Evolutionary conservation across 2,888 invertebrate genomes (phyloP), one percentile per base, ranked within the genome.

Genomic region (Odontocolon sp.): DNA sequence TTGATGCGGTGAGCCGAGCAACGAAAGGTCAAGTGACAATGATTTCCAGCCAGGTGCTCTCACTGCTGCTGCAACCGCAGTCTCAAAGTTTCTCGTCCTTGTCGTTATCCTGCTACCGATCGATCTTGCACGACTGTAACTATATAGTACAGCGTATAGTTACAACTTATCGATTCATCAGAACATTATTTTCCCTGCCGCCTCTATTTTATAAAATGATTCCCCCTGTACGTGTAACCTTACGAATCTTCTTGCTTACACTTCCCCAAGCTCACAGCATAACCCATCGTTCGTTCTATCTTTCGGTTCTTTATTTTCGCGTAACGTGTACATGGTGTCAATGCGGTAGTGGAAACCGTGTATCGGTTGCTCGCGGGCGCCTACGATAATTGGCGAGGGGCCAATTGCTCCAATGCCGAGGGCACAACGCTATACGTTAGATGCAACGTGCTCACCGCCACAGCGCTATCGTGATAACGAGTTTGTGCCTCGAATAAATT

Each of bases 371-470:
- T 64, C 63, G 50, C 52, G 57, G 69, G 33, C 59, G 71, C 40
- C 71, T 64, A 72, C 67, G 78, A 76, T 78, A 81, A 85, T 83
- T 85, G 86, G 84, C 84, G 80, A 79, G 76, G 54, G 68, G 85
- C 86, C 86, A 86, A 86, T 84, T 82, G 82, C 83, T 82, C 74
- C 83, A 81, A 83, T 81, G 82, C 80, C 84, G 73, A 77, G 77
- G 77, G 77, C 77, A 77, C 63, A 64, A 26, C 56, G 59, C 79
- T 33, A 40, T 42, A 50, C 47, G 40, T 28, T 28, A 64, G 42
- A 42, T 52, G 45, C 64, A 61, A 57, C 31, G 72, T 31, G 61
- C 50, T 31, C 63, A 47, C 66, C 52, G 72, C 59, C 59, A 57
- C 50, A 16, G 57, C 54, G 57, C 73, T 80, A 80, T 80, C 76